Evolutionary conservation across 92 coral and sea anemone species (phyloP).

Genomic region (Blastomussa wellsi): DNA sequence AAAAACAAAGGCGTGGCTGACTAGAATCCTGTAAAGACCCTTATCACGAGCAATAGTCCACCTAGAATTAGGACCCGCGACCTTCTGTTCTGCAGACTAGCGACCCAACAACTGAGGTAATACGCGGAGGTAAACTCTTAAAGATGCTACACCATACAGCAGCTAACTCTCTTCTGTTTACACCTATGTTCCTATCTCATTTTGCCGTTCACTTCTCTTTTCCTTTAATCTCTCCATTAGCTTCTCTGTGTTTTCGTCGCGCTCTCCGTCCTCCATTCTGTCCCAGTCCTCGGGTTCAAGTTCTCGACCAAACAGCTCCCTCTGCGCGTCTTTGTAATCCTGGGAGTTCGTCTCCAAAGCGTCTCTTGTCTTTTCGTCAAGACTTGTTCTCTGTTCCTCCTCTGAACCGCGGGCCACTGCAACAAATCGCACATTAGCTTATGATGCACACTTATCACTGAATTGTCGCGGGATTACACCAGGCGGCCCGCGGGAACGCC

Average conservation of each 20-base stretch:
- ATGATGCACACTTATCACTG: not conserved
- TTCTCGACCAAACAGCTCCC: slow-evolving; percentile 69
- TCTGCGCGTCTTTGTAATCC: slow-evolving; percentile 61
- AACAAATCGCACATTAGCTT: not conserved
- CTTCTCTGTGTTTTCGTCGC: slow-evolving; percentile 41
- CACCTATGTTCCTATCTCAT: slow-evolving; percentile 2
- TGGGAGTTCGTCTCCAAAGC: slow-evolving; percentile 41
- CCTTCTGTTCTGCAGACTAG: not conserved
- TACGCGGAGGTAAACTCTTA: not conserved
- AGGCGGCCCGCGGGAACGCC: not conserved
- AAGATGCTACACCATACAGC: not conserved
- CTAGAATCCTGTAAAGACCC: not conserved
- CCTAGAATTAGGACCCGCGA: not conserved
- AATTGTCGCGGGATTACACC: too few species aligned
- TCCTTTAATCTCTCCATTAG: slow-evolving; percentile 61
- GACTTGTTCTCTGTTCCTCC: slow-evolving; percentile 50
- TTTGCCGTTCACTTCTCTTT: slow-evolving; percentile 27
- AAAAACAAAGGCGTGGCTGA: not conserved
- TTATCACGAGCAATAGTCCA: not conserved
- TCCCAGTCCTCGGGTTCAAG: slow-evolving; percentile 76
- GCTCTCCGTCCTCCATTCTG: slow-evolving; percentile 60
- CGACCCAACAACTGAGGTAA: not conserved
- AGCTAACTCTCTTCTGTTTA: not conserved
- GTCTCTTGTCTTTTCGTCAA: slow-evolving; percentile 45
- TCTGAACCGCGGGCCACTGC: slow-evolving; percentile 74